phyloP scores from a whole-genome alignment of 2,797 vertebrate genomes.

The Carduelis carduelis region DNA sequence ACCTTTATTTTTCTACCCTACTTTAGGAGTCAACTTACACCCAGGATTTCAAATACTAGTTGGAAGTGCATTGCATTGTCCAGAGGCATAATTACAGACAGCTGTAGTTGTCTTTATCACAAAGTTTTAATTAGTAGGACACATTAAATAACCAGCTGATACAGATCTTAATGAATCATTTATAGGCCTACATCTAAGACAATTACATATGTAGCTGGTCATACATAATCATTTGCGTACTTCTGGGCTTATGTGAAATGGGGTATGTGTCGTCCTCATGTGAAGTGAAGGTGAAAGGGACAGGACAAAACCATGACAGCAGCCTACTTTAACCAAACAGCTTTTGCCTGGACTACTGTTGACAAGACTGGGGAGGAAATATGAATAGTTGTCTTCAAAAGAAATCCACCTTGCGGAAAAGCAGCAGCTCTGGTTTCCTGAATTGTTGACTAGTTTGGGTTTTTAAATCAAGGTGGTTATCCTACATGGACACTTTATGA shows the following conservation, averaged over 20 bases:
- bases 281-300: background rate
- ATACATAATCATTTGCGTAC: background rate
- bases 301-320: background rate
- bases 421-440: background rate
- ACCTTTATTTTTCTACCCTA: conserved; percentile 38
- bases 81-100: conserved; percentile 60
- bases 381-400: background rate
- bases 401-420: background rate
- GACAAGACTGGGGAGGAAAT: background rate
- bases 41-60: background rate
- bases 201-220: conserved; percentile 39
- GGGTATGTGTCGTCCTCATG: background rate
- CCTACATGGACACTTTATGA: background rate
- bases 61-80: background rate
- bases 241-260: background rate
- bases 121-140: conserved; percentile 63
- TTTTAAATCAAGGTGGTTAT: background rate
- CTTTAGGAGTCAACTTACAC: background rate
- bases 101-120: conserved; percentile 29
- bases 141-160: conserved; percentile 61
- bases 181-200: conserved; percentile 44
- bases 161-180: conserved; percentile 65
- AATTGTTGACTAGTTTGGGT: background rate
- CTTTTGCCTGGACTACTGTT: background rate
- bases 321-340: background rate